A percentile compares a stretch with the other conserved stretches of the same genome.
Evolutionary conservation across 2,888 invertebrate genomes (phyloP).

Genomic region (Mesochorus sp.): DNA sequence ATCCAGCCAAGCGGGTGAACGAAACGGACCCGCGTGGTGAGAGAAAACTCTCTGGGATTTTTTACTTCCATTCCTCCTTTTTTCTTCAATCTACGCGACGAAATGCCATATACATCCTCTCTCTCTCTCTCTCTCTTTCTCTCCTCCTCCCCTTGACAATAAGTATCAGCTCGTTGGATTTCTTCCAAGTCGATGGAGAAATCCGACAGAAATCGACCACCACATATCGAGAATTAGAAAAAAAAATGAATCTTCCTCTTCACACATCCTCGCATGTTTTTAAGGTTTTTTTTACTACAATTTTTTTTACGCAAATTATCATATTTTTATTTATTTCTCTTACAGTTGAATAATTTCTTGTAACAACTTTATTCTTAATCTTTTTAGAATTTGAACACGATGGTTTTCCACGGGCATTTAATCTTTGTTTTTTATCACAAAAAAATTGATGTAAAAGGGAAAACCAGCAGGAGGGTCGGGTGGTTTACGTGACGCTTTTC

Average conservation of each 20-base stretch:
- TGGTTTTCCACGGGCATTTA: constrained; percentile 47
- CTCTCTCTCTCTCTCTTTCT: constrained; percentile 9
- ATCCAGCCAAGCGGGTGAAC: constrained; percentile 32
- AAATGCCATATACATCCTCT: constrained; percentile 36
- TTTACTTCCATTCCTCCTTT: constrained; percentile 15
- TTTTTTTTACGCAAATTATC: not conserved
- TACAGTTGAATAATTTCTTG: not conserved
- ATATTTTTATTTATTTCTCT: not conserved
- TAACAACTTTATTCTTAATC: not conserved
- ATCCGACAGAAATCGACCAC: constrained; percentile 43
- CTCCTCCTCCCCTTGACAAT: constrained; percentile 39
- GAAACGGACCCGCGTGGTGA: constrained; percentile 34
- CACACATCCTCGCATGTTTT: constrained; percentile 20
- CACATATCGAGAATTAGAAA: constrained; percentile 20
- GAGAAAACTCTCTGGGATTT: constrained; percentile 31
- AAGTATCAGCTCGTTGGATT: constrained; percentile 60
- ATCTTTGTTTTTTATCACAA: constrained; percentile 3
- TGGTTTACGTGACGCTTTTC: constrained; percentile 28
- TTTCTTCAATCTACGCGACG: constrained; percentile 2
- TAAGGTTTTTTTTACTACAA: not conserved
- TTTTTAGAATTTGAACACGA: constrained; percentile 5
- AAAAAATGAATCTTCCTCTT: constrained; percentile 32
- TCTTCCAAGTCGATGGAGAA: constrained; percentile 52
- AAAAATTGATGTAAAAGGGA: constrained; percentile 18
- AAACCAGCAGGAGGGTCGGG: constrained; percentile 25